These are phyloP conservation scores for Pelagia noctiluca DNA, from an alignment of 30 jellyfish, hydroid and myxozoan species.

Conservation along the genomic window DNA sequence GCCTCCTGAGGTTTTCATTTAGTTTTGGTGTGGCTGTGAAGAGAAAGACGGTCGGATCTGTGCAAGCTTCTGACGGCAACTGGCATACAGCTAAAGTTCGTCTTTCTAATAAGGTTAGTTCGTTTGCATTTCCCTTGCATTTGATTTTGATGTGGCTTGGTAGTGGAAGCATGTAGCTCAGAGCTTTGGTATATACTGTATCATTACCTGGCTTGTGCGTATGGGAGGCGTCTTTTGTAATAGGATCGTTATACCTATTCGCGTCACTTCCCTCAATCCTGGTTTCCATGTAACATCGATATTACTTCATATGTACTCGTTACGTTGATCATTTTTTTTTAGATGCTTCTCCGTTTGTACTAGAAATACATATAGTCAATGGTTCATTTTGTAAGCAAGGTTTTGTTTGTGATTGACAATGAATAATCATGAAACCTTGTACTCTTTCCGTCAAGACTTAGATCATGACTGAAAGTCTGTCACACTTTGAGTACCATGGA, in stretches of 20 bases:
- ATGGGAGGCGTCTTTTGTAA: background rate
- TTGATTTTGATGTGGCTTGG: background rate
- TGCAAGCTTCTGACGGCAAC: slow-evolving; percentile 46
- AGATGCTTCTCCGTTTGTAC: no score
- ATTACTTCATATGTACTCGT: background rate
- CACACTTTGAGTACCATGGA: no score
- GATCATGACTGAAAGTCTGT: no score
- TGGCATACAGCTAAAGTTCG: slow-evolving; percentile 56
- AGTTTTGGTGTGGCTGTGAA: slow-evolving; percentile 39
- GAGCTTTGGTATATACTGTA: background rate
- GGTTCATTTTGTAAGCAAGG: no score
- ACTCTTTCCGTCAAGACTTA: no score
- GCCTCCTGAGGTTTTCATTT: slow-evolving; percentile 33
- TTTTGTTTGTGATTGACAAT: no score
- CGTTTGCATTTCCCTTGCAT: background rate
- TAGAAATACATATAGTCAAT: no score
- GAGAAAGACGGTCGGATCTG: slow-evolving; percentile 31
- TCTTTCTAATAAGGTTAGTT: slow-evolving; percentile 58
- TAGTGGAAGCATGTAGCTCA: background rate
- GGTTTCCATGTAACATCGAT: background rate
- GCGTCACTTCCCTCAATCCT: background rate
- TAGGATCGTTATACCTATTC: background rate
- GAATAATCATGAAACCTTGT: no score
- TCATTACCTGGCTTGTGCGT: no score
- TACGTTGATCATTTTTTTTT: background rate